A percentile compares a stretch with the other conserved stretches of the same genome.
Evolutionary conservation across 2,888 invertebrate species (phyloP).

Genomic region (Busseola fusca): DNA sequence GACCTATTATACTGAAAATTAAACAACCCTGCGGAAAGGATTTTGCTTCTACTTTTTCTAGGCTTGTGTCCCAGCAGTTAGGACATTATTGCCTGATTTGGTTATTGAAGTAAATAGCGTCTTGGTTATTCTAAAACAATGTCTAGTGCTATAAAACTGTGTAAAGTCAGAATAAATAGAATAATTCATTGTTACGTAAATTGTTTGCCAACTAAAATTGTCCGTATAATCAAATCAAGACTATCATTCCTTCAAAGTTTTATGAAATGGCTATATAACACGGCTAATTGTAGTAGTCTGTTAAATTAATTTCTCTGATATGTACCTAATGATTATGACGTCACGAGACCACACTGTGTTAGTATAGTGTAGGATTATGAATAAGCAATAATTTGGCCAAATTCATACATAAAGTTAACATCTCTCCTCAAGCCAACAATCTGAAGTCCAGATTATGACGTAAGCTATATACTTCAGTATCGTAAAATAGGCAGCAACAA

Average conservation of each 20-base stretch:
- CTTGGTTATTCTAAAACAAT: too few species aligned
- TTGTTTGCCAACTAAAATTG: too few species aligned
- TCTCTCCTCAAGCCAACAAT: conserved; percentile 19
- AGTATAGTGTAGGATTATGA: not conserved
- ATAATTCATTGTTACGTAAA: too few species aligned
- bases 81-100: too few species aligned
- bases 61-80: too few species aligned
- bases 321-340: not conserved
- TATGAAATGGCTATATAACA: not conserved
- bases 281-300: not conserved
- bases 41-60: too few species aligned
- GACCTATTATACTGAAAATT: too few species aligned
- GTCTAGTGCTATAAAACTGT: too few species aligned
- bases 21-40: too few species aligned
- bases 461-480: conserved; percentile 2
- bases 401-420: conserved; percentile 5
- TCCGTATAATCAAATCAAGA: too few species aligned
- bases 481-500: conserved; percentile 57
- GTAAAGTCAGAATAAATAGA: too few species aligned
- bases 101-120: too few species aligned
- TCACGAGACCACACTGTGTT: not conserved
- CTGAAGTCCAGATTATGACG: conserved; percentile 30
- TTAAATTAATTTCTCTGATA: not conserved
- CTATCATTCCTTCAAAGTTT: not conserved
- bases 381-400: not conserved